Evolutionary conservation across 2,113 vertebrate species (phyloP).

Genomic region (Setophaga petechia): DNA sequence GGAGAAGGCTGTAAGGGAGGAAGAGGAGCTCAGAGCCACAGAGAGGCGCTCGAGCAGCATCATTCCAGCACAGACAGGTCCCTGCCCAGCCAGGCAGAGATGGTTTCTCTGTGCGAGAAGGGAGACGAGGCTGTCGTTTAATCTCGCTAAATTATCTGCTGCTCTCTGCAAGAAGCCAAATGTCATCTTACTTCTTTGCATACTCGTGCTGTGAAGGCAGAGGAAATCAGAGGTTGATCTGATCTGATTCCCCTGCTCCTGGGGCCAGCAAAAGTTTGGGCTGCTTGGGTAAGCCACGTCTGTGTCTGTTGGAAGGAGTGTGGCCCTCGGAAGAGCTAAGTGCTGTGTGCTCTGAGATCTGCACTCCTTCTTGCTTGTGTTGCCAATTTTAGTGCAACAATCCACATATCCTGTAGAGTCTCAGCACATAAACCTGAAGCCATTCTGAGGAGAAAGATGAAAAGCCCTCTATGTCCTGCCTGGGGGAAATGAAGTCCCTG

Average conservation of each 20-base stretch:
- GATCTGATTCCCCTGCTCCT: not conserved
- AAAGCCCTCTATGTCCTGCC: not conserved
- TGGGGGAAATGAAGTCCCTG: not conserved
- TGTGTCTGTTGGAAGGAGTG: not conserved
- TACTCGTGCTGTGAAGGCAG: slow-evolving; percentile 1
- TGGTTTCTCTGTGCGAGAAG: not conserved
- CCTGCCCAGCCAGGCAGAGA: not conserved
- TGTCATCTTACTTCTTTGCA: slow-evolving; percentile 24
- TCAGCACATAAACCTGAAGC: not conserved
- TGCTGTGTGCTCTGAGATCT: accelerated
- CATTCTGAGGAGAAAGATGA: not conserved
- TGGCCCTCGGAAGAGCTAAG: not conserved
- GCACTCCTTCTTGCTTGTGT: not conserved
- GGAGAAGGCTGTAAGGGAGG: not conserved
- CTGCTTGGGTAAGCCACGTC: not conserved
- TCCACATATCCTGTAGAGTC: not conserved
- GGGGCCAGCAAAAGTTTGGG: not conserved
- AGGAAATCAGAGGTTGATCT: slow-evolving; percentile 13
- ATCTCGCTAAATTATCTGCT: slow-evolving; percentile 43
- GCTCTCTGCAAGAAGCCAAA: slow-evolving; percentile 42
- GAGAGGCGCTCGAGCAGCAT: slow-evolving; percentile 51
- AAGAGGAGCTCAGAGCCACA: slow-evolving; percentile 11
- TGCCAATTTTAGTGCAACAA: not conserved
- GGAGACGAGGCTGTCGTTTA: not conserved
- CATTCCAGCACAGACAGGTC: not conserved